Percentiles rank a stretch among this genome's conserved stretches.
Evolutionary conservation across 2,797 vertebrate species (phyloP).

Genomic region (Acanthis flammea): DNA sequence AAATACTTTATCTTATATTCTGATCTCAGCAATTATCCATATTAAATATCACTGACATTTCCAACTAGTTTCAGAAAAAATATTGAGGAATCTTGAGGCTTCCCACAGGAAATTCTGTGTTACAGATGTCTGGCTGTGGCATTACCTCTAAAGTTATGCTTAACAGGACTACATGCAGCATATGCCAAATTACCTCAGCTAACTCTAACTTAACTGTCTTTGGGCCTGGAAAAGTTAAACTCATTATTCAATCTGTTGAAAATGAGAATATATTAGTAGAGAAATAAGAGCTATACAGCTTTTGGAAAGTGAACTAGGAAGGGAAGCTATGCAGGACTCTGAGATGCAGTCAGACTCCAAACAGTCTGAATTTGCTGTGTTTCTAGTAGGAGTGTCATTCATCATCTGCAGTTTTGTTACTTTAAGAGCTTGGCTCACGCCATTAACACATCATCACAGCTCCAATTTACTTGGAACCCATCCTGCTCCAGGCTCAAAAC

Average conservation of each 20-base stretch:
- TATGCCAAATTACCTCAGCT: not conserved
- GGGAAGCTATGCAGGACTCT: not conserved
- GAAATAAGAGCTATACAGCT: not conserved
- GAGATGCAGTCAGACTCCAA: not conserved
- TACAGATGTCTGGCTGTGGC: not conserved
- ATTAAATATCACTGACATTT: not conserved
- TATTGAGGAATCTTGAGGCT: not conserved
- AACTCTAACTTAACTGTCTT: not conserved
- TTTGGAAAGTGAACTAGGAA: not conserved
- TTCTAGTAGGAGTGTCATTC: not conserved
- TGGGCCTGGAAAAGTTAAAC: not conserved
- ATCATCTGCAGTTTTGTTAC: not conserved
- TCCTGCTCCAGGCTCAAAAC: not conserved
- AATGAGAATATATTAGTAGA: not conserved
- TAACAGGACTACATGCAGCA: not conserved
- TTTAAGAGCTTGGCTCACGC: not conserved
- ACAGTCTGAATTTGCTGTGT: not conserved
- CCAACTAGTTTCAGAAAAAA: not conserved
- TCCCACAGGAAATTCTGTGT: not conserved
- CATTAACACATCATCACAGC: not conserved
- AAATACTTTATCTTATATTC: not conserved
- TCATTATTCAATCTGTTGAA: not conserved
- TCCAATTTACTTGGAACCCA: not conserved
- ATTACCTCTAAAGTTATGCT: not conserved
- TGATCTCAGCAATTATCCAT: not conserved